Base-by-base conservation (phyloP, 2,888 invertebrate species). In the Alloplasta piceator region DNA sequence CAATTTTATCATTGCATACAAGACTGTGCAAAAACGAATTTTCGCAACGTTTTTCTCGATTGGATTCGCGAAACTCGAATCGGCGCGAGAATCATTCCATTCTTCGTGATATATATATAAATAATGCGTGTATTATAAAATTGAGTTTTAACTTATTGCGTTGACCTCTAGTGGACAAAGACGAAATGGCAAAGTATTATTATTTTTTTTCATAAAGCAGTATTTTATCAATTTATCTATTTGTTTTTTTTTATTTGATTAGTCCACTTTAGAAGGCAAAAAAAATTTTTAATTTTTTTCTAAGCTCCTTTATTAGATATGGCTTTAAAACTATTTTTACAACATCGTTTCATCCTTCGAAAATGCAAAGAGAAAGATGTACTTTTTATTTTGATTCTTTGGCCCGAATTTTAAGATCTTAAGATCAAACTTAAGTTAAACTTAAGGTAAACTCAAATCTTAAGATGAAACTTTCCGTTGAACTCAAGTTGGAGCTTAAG, bases 61-160 rank as follows among this genome's bases (percentile, higher is more conserved):
- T 43, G 41, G 36, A 10, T 36, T 6, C 7, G 6, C 12, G 12
- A 16, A 26, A 26, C 26, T 26, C 26, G 26, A 26, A 26, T 2
- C 26, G 26, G 26, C 26, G 26, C 26, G 26, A 26, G 3, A 26
- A 26, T 26, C 26, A 26, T 26, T 26, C 50, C 64, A 68, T 46
- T 81, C 77, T 5, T 9, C 64, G 77, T 73, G 80, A 55, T 84
- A 84, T 26, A 26, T 26, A 26, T 26, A 26, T 85, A 84, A 87
- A 84, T 86, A 85, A 88, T 87, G 86, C 88, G 88, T 91, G 91
- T 91, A 91, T 89, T 87, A 91, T 91, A 91, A 89, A 88, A 55
- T 46, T 52, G 66, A 72, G 55, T 80, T 68, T 80, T 80, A 63
- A 68, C 48, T 68, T 58, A 56, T 64, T 74, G 58, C 67, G 56